Percentiles rank a stretch among this genome's conserved stretches.
Evolutionary conservation across 2,113 vertebrate species (phyloP).

Genomic region (Carassius carassius): DNA sequence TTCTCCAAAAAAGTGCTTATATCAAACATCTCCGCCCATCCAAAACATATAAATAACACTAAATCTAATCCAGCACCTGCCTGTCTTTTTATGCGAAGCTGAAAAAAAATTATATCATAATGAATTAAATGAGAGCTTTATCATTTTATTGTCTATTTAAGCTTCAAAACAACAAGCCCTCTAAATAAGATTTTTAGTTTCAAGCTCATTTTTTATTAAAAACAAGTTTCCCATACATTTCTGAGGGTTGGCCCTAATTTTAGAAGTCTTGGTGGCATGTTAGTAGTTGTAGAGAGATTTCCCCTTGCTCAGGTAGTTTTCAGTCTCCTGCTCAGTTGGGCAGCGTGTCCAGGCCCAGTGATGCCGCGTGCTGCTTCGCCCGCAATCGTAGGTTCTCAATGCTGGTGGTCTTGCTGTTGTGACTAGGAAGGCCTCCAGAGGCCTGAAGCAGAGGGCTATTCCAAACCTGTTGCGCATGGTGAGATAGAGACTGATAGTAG

Average conservation of each 20-base stretch:
- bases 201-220: not conserved
- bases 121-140: not conserved
- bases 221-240: no score
- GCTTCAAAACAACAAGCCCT: not conserved
- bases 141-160: not conserved
- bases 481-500: slow-evolving; percentile 96
- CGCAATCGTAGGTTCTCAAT: slow-evolving; percentile 96
- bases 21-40: slow-evolving; percentile 30
- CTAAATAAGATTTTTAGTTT: not conserved
- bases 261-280: not conserved
- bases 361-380: slow-evolving; percentile 95
- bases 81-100: slow-evolving; percentile 4
- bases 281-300: not conserved
- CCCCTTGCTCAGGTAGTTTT: slow-evolving; percentile 31
- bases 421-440: slow-evolving; percentile 80
- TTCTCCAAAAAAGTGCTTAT: slow-evolving; percentile 43
- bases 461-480: slow-evolving; percentile 94
- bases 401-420: slow-evolving; percentile 99
- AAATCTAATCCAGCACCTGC: not conserved
- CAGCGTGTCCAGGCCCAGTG: slow-evolving; percentile 93
- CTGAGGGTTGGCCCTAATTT: not conserved
- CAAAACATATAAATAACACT: slow-evolving; percentile 32
- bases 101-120: not conserved
- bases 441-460: slow-evolving; percentile 91
- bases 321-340: slow-evolving; percentile 82